Base-by-base conservation (phyloP, 2,888 invertebrate genomes). In the Syritta pipiens region DNA sequence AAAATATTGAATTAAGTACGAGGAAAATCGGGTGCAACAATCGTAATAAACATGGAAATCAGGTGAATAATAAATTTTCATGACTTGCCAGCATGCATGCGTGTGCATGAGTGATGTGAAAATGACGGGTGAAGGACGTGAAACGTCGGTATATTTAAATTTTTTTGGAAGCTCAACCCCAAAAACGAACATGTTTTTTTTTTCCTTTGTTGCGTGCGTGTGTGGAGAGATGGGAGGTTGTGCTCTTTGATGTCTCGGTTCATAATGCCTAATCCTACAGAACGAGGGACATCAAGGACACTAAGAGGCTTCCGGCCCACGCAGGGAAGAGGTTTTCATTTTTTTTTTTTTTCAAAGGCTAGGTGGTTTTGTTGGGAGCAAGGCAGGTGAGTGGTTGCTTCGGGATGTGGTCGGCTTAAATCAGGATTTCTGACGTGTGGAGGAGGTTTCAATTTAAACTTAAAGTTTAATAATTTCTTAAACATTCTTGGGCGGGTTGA, bases 41-140 rank as follows among this genome's bases (percentile, higher is more conserved):
- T 62, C 49, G 49, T 49, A 49, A 62, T 28, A 48, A 49, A 62
- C 60, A 48, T 62, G 35, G 35, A 48, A 62, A 62, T 62, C 35
- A 37, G 24, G 6, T 35, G 60, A 53, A 37, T 53, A 35, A 35
- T 26, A 24, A 0, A 28, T 1, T 49, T 30, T 30, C 17, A 53
- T 53, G 32, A 53, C n/a, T 53, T 24, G 17, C 14, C 24, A 22
- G 14, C 22, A 37, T 24, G n/a, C 37, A n/a, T n/a, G 9, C 6
- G 22, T 20, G 46, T n/a, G 5, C 14, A 14, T 22, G 7, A 3
- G 7, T 17, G 4, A 7, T 48, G 17, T 30, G 30, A 28, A 48
- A 10, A 1, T 48, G 3, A 28, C 46, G 28, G 9, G 1, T 48
- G 28, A 9, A 4, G n/a, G 9, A 2, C 28, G 7, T 9, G 6